Percentiles rank a stretch among this genome's conserved stretches.
Evolutionary conservation across 2,797 vertebrate genomes (phyloP).

Genomic region (Telmatherina bonti): DNA sequence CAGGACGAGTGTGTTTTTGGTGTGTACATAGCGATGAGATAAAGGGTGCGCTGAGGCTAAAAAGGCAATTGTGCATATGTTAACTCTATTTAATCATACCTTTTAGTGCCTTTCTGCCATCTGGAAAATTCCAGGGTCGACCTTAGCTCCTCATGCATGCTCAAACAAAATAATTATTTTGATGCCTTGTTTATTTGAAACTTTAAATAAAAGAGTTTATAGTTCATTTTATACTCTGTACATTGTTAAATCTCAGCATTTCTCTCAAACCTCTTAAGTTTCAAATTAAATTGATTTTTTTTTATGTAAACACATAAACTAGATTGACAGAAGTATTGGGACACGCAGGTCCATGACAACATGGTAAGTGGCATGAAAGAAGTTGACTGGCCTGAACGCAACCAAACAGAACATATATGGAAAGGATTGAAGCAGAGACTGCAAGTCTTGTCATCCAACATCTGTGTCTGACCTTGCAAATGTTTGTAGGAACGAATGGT

Average conservation of each 20-base stretch:
- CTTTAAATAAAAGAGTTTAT: background rate
- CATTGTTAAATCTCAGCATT: background rate
- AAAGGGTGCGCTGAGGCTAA: conserved; percentile 19
- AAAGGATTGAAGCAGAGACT: too few species aligned
- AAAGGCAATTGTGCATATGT: conserved; percentile 29
- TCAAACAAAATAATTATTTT: background rate
- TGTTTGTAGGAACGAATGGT: too few species aligned
- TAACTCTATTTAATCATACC: conserved; percentile 15
- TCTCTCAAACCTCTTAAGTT: background rate
- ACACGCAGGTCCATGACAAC: too few species aligned
- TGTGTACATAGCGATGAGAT: conserved; percentile 1
- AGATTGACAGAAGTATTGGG: background rate
- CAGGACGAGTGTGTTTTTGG: background rate
- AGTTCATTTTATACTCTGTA: background rate
- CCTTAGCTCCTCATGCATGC: background rate
- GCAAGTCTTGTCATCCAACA: too few species aligned
- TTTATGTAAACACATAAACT: background rate
- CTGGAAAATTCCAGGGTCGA: background rate
- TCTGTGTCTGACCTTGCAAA: too few species aligned
- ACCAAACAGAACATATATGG: too few species aligned
- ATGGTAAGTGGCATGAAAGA: background rate
- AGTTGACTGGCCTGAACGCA: background rate
- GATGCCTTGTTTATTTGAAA: background rate
- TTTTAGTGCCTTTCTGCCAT: conserved; percentile 27
- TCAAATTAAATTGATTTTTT: background rate